Percentiles rank a stretch among this genome's conserved stretches.
Conservation (phyloP, 1,140 invertebrate genomes). For the Drosophila sulfurigaster region DNA sequence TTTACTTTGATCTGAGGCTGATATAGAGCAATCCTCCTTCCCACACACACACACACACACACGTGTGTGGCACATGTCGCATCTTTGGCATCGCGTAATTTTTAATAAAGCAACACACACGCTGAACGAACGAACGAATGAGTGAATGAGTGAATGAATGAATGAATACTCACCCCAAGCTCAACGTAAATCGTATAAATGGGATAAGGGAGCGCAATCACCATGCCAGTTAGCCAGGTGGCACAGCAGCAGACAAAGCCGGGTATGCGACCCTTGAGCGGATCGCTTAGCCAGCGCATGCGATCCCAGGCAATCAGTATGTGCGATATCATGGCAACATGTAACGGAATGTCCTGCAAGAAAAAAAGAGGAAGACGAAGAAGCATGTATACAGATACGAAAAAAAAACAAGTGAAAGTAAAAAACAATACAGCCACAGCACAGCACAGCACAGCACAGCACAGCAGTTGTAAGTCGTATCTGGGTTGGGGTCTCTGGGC, state of each 20-base stretch:
- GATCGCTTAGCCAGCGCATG: slow-evolving; percentile 88
- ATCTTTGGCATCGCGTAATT: slow-evolving; percentile 45
- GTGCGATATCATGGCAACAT: slow-evolving; percentile 90
- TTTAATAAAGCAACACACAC: slow-evolving; percentile 61
- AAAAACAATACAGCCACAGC: background rate
- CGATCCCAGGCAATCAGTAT: slow-evolving; percentile 89
- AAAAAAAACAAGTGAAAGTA: background rate
- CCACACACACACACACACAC: background rate
- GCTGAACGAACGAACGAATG: no score
- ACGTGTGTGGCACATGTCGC: slow-evolving; percentile 9
- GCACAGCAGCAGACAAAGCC: slow-evolving; percentile 89
- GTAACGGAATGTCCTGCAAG: slow-evolving; percentile 88
- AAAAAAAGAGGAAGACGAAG: background rate
- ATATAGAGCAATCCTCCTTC: background rate
- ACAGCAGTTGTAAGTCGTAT: no score
- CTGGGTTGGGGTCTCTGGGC: background rate
- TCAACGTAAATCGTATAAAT: slow-evolving; percentile 91
- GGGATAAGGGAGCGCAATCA: slow-evolving; percentile 90
- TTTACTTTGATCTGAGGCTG: slow-evolving; percentile 65
- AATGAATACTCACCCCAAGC: slow-evolving; percentile 86
- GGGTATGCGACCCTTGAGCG: slow-evolving; percentile 88
- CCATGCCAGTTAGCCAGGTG: slow-evolving; percentile 89
- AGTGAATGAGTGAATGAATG: no score
- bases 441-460: background rate
- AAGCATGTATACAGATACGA: background rate